Conservation (phyloP, 2,113 vertebrate species). For the Strigops habroptila region DNA sequence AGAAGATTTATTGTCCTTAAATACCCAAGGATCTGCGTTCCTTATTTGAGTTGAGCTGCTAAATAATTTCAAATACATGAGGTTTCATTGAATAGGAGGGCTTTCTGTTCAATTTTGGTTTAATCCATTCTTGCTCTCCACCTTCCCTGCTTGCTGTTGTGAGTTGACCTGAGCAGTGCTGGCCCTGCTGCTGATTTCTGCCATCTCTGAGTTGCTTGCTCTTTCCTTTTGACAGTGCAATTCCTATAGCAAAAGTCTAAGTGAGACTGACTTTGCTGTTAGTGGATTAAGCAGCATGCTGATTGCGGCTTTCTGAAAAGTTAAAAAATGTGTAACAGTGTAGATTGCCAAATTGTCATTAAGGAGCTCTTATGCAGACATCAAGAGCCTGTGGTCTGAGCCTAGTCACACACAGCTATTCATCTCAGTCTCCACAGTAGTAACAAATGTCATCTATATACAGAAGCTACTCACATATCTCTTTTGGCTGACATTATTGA, state of each 20-base stretch:
- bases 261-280: background rate
- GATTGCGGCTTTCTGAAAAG: background rate
- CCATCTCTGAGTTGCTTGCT: background rate
- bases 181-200: background rate
- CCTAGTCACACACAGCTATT: constrained; percentile 13
- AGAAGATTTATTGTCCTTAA: background rate
- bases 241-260: background rate
- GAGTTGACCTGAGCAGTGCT: background rate
- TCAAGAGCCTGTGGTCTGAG: background rate
- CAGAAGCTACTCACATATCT: constrained; percentile 66
- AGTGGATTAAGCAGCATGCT: background rate
- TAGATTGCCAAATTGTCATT: background rate
- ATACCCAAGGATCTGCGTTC: background rate
- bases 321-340: background rate
- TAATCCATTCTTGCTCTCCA: background rate
- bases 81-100: background rate
- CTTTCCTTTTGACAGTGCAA: background rate
- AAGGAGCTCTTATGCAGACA: background rate
- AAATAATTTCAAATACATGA: background rate
- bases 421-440: constrained; percentile 49
- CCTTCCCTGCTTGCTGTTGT: background rate
- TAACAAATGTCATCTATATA: constrained; percentile 73
- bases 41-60: background rate
- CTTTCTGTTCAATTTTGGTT: background rate
- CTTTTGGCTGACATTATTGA: constrained; percentile 69